Base-by-base conservation (phyloP, 2,888 invertebrate species). In the Gibbula magus region DNA sequence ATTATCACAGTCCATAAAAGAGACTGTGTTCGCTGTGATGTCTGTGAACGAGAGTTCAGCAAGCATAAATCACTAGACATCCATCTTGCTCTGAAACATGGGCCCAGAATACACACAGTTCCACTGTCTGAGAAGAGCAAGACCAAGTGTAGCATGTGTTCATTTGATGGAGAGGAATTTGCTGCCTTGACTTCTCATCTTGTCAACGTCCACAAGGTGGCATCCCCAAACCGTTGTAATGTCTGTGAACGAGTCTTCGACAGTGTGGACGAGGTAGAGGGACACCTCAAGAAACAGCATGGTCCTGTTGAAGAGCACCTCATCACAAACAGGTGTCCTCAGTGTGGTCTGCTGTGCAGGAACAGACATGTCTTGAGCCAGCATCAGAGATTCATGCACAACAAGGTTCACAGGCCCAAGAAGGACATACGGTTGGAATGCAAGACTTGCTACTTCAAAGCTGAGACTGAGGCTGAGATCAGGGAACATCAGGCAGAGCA, bases 161-260 rank as follows among this genome's bases (percentile, higher is more conserved):
- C 32, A 75, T 16, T 32, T 20, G 52, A 25, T 13, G 29, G 18
- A 20, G 75, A n/a, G 0, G 8, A 32, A 13, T 75, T 75, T 54
- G 10, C 29, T 29, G 75, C 16, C 4, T 54, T 75, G 32, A 35
- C 75, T 0, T 29, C 25, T 35, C 75, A 75, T n/a, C 52, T 75
- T 18, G 35, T 75, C n/a, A 16, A 70, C 39, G 80, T 79, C 35
- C 45, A 73, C 35, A 20, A 56, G 20, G 35, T 74, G 16, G 32
- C 39, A 7, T 53, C 25, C n/a, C 45, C 66, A 45, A 32, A 22
- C 3, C 73, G 56, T 18, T 88, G 88, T 81, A 88, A 88, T 81
- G 77, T 87, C 20, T 88, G 87, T 84, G 85, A 88, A 67, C 70
- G 79, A 35, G 83, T 84, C 18, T 86, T 88, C 79, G 84, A 84